Conservation (phyloP, 1,140 invertebrate genomes). For the Aphelenchoides avenae region DNA sequence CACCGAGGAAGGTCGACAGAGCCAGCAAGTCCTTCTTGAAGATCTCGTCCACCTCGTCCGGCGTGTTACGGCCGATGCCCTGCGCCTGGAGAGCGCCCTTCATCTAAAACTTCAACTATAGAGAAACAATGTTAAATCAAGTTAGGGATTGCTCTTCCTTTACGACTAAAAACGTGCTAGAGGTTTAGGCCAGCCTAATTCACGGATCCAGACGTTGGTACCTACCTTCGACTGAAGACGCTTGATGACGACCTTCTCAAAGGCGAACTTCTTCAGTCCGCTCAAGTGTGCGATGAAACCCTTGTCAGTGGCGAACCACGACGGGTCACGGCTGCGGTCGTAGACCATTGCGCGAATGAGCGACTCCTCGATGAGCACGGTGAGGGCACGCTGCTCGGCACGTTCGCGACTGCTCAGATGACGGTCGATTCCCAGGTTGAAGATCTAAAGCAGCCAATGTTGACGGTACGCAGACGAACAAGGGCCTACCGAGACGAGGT, state of each 20-base stretch:
- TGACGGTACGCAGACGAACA: too few species aligned
- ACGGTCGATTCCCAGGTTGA: conserved; percentile 76
- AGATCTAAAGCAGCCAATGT: conserved; percentile 74
- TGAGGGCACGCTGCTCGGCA: conserved; percentile 80
- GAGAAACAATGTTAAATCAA: too few species aligned
- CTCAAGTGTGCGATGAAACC: conserved; percentile 30
- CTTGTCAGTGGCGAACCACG: conserved; percentile 33
- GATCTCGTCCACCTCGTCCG: conserved; percentile 82
- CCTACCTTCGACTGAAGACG: conserved; percentile 22
- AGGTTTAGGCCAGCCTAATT: not conserved
- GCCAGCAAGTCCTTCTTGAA: conserved; percentile 83
- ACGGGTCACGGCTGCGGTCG: conserved; percentile 23
- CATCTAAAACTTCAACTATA: conserved; percentile 11
- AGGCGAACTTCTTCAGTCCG: conserved; percentile 39
- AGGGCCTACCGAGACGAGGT: too few species aligned
- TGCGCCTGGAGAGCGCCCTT: conserved; percentile 40
- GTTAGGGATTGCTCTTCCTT: not conserved
- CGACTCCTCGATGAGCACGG: conserved; percentile 89
- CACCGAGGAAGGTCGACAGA: conserved; percentile 78
- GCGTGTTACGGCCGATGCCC: conserved; percentile 81
- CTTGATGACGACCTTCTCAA: conserved; percentile 35
- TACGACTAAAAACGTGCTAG: not conserved
- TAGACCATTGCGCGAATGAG: conserved; percentile 61
- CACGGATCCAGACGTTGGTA: conserved; percentile 1
- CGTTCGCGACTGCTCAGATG: conserved; percentile 71